Evolutionary conservation across 2,888 invertebrate genomes (phyloP).

Genomic region (Poecilus cupreus): DNA sequence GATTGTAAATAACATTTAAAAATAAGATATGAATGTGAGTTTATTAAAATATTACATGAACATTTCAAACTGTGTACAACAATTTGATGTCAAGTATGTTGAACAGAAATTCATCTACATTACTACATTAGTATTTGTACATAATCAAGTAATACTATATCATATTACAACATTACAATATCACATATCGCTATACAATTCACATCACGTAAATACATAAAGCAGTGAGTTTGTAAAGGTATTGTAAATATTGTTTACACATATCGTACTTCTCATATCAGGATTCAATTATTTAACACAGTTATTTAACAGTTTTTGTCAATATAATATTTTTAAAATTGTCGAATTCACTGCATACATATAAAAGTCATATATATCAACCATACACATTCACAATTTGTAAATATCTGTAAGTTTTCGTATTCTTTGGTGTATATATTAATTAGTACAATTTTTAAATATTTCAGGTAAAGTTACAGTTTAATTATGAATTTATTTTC

Average conservation of each 20-base stretch:
- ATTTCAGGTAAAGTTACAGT: neutral
- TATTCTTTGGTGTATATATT: conserved; percentile 18
- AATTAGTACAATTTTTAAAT: conserved; percentile 6
- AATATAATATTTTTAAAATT: neutral
- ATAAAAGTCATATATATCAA: neutral
- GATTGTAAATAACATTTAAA: neutral
- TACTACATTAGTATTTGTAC: neutral
- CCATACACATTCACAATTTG: conserved; percentile 4
- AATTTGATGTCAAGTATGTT: neutral
- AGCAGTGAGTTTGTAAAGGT: neutral
- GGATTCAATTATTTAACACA: too few relatives aligned
- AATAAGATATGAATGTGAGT: neutral
- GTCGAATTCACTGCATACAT: conserved; percentile 3
- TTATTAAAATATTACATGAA: neutral
- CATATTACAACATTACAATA: neutral
- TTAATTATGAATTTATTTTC: neutral
- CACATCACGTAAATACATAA: neutral
- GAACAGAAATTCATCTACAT: neutral
- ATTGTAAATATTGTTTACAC: neutral
- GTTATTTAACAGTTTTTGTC: too few relatives aligned
- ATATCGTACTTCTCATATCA: conserved; percentile 11
- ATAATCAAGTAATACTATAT: neutral
- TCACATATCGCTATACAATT: neutral
- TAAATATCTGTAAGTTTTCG: neutral
- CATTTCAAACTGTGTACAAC: neutral